These are phyloP conservation scores for Aphaenogaster ashmeadi DNA, from an alignment of 1,140 invertebrate genomes.

Conservation along the genomic window DNA sequence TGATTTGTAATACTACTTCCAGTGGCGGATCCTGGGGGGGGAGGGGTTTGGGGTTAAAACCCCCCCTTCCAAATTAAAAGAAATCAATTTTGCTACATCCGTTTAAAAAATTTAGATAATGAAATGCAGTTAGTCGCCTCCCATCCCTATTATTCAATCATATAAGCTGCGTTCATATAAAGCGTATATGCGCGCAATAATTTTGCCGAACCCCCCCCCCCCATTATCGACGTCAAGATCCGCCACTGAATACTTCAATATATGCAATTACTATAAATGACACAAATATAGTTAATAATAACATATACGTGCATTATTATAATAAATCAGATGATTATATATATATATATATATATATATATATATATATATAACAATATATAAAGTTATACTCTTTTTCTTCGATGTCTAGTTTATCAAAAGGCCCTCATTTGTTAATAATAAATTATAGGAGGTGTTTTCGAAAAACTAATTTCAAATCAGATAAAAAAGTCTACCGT, in stretches of 20 bases:
- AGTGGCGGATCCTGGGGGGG: no score
- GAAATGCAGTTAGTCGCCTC: no score
- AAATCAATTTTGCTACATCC: no score
- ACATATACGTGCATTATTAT: background rate
- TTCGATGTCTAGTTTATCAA: background rate
- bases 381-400: background rate
- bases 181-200: no score
- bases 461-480: background rate
- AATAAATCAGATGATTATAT: background rate
- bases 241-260: background rate
- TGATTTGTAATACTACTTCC: background rate
- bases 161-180: no score
- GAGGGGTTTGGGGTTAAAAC: no score
- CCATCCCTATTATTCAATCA: no score
- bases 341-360: background rate
- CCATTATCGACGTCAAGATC: no score
- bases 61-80: no score
- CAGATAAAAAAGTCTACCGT: background rate
- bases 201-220: no score
- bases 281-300: slow-evolving; percentile 14
- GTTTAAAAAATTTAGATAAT: no score
- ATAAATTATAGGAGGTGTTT: background rate
- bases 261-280: background rate
- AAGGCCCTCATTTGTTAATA: background rate
- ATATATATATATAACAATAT: background rate